These are phyloP conservation scores for Physocephala rufipes DNA, from an alignment of 2,888 invertebrate genomes.

Conservation along the genomic window DNA sequence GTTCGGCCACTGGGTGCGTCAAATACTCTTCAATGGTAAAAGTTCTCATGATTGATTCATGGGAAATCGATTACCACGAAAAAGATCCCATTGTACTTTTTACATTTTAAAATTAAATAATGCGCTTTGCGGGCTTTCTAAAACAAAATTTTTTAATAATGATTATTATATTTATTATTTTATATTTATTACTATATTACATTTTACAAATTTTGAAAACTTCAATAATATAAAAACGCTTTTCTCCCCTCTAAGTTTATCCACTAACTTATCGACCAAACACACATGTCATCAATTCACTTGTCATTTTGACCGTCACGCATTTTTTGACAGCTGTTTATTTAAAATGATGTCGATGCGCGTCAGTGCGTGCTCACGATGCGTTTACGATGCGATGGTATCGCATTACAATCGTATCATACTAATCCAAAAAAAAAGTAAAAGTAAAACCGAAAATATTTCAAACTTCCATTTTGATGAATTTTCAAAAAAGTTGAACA, in stretches of 20 bases:
- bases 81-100: background rate
- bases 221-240: background rate
- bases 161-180: background rate
- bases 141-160: background rate
- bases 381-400: background rate
- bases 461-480: background rate
- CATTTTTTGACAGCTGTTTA: constrained; percentile 18
- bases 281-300: constrained; percentile 26
- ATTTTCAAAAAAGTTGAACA: background rate
- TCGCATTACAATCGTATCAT: background rate
- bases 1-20: background rate
- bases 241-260: background rate
- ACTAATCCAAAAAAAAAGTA: background rate
- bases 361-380: constrained; percentile 13
- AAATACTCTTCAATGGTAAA: background rate
- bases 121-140: background rate
- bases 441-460: too few species aligned
- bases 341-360: constrained; percentile 11
- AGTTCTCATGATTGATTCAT: background rate
- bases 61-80: background rate
- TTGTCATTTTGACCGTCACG: constrained; percentile 29
- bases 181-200: background rate
- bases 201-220: background rate
- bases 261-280: background rate
- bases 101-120: background rate